Evolutionary conservation across 2,113 vertebrate genomes (phyloP), one percentile per base, ranked within the genome.

Genomic region (Ia io): DNA sequence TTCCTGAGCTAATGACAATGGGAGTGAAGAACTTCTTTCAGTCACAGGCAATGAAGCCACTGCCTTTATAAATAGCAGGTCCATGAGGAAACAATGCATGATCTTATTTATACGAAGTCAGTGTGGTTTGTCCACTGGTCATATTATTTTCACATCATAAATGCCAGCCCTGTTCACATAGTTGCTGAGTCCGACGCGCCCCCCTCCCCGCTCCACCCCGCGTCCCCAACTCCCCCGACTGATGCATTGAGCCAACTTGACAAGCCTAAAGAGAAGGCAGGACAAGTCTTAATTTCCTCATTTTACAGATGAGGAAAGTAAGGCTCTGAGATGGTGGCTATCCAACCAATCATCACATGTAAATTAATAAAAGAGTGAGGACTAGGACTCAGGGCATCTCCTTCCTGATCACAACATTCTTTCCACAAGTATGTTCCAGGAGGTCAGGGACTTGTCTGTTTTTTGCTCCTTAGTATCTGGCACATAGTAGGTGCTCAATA

Each of bases 91-190:
- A 23, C 16, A 61, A 32, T 2, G 11, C 12, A 0, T 16, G n/a
- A 17, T 32, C 69, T n/a, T 42, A 14, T 37, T 9, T 13, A 6
- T 4, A 28, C 1, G 4, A 6, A 9, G 53, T 28, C n/a, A 5
- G 5, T 5, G 30, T n/a, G 8, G 14, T 30, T 12, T 70, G 53
- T 25, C 56, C 1, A 9, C 17, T 5, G 30, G 56, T 53, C 14
- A 2, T 3, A 4, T 10, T 10, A 5, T 63, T 67, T 94, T 90
- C 22, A 78, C 7, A 40, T 37, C 17, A 70, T 0, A 25, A 67
- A 22, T 5, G 59, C 16, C 5, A 28, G 53, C 18, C 37, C 23
- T 32, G 14, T 78, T 63, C 51, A 51, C n/a, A 13, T 0, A 63
- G 56, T 28, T 13, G 44, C 12, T 65, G 37, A 86, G 65, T 44